phyloP scores from a whole-genome alignment of 1,140 invertebrate species.

The Wiebesia pumilae region DNA sequence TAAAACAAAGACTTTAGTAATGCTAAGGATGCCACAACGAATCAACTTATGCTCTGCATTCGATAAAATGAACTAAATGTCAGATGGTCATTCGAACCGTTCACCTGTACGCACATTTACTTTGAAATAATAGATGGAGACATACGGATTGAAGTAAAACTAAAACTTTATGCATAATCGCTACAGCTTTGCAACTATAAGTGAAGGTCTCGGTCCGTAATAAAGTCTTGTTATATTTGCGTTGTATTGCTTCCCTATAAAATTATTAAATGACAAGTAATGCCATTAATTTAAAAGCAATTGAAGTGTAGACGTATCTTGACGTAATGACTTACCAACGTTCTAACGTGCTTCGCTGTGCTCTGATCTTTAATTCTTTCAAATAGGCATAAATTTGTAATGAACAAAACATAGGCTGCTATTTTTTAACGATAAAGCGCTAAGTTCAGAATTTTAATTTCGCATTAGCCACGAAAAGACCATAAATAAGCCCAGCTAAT shows the following conservation, averaged over 20 bases:
- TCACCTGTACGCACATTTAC: background rate
- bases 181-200: too few species aligned
- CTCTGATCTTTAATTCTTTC: too few species aligned
- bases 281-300: background rate
- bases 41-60: background rate
- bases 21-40: too few species aligned
- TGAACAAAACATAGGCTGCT: too few species aligned
- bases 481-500: too few species aligned
- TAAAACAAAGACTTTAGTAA: too few species aligned
- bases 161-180: constrained; percentile 10
- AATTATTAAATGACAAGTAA: background rate
- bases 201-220: too few species aligned
- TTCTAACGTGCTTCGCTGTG: too few species aligned
- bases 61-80: background rate
- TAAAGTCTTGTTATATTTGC: background rate
- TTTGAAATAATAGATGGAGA: background rate
- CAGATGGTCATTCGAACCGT: background rate
- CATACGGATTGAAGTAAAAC: background rate
- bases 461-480: too few species aligned
- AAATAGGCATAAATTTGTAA: too few species aligned
- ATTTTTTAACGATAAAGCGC: too few species aligned
- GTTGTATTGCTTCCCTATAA: background rate
- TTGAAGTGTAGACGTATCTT: background rate
- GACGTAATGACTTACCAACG: background rate
- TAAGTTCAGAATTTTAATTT: too few species aligned